Evolutionary conservation across 2,888 invertebrate genomes (phyloP).

Genomic region (Xestia rhomboidea): DNA sequence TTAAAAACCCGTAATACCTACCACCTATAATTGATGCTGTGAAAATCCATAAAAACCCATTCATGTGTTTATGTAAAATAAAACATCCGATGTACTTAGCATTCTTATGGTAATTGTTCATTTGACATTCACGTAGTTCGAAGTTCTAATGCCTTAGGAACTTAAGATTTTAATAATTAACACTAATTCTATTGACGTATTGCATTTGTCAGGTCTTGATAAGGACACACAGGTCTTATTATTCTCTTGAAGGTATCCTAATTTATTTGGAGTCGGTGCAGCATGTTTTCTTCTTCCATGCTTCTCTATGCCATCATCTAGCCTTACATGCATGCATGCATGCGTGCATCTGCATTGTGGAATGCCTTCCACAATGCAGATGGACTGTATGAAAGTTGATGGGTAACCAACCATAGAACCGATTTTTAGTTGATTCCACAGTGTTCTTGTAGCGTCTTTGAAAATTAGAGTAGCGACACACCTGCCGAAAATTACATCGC

Average conservation of each 20-base stretch:
- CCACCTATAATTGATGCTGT: slow-evolving; percentile 12
- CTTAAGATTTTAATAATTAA: slow-evolving; percentile 33
- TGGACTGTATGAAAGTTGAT: no score
- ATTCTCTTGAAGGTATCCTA: not conserved
- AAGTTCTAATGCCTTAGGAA: slow-evolving; percentile 15
- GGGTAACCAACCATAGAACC: not conserved
- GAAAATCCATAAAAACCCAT: slow-evolving; percentile 40
- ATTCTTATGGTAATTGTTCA: slow-evolving; percentile 35
- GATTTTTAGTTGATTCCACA: not conserved
- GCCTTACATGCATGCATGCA: not conserved
- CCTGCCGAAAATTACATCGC: not conserved
- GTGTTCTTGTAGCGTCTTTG: not conserved
- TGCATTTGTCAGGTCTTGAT: not conserved
- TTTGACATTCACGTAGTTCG: slow-evolving; percentile 49
- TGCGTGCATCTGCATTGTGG: not conserved
- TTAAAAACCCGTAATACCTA: not conserved
- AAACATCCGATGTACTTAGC: slow-evolving; percentile 29
- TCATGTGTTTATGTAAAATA: slow-evolving; percentile 11
- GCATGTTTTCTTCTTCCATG: not conserved
- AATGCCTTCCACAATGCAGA: no score
- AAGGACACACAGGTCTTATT: not conserved
- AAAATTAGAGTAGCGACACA: not conserved
- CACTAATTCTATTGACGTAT: slow-evolving; percentile 16
- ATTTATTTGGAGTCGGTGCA: no score
- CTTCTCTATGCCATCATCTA: not conserved